A percentile compares a stretch with the other conserved stretches of the same genome.
phyloP scores from a whole-genome alignment of 2,113 vertebrate species.

The Gnathochromis pfefferi region DNA sequence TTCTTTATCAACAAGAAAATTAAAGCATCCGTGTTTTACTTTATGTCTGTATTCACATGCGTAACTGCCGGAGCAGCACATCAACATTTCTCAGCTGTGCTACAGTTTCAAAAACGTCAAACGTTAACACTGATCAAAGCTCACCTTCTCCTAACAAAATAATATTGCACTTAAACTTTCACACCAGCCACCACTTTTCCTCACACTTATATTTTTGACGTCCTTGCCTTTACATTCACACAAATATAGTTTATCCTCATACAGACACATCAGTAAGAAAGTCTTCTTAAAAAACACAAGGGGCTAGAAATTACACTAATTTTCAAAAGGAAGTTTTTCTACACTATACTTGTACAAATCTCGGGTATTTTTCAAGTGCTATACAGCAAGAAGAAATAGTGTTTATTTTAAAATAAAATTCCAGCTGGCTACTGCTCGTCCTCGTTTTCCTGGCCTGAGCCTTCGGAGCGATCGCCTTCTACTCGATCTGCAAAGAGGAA shows the following conservation, averaged over 20 bases:
- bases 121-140: slow-evolving; percentile 81
- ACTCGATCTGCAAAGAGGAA: slow-evolving; percentile 75
- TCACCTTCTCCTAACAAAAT: slow-evolving; percentile 76
- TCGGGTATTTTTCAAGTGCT: slow-evolving; percentile 71
- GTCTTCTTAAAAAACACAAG: slow-evolving; percentile 75
- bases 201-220: slow-evolving; percentile 53
- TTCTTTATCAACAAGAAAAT: slow-evolving; percentile 58
- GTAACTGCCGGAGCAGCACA: slow-evolving; percentile 82
- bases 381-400: slow-evolving; percentile 56
- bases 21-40: slow-evolving; percentile 71
- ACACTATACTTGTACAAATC: slow-evolving; percentile 87
- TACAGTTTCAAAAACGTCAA: slow-evolving; percentile 79
- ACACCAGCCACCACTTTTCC: slow-evolving; percentile 68
- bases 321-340: slow-evolving; percentile 88
- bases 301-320: slow-evolving; percentile 84
- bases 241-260: slow-evolving; percentile 64
- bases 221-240: slow-evolving; percentile 68
- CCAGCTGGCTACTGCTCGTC: slow-evolving; percentile 77
- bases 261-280: slow-evolving; percentile 82
- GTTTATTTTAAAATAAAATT: slow-evolving; percentile 32
- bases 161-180: slow-evolving; percentile 89
- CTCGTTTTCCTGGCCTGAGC: slow-evolving; percentile 91
- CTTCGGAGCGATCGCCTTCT: slow-evolving; percentile 93
- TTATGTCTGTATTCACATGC: slow-evolving; percentile 81
- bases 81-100: slow-evolving; percentile 81